Evolutionary conservation across 2,113 vertebrate genomes (phyloP), one percentile per base, ranked within the genome.

Genomic region (Sorex fumeus): DNA sequence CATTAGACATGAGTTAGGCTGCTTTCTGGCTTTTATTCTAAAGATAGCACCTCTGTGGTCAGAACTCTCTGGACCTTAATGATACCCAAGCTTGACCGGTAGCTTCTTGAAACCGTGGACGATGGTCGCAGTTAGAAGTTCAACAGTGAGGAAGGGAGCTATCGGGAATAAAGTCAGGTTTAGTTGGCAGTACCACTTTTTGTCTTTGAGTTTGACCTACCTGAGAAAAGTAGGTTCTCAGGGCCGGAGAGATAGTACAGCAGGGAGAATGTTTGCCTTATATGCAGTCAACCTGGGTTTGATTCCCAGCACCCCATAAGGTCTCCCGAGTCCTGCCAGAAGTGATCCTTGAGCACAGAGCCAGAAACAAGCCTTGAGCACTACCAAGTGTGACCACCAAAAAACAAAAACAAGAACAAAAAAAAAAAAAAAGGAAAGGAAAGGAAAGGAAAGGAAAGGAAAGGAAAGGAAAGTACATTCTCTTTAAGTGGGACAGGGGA

Each of bases 61-160:
- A 79, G 75, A 72, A n/a, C 64, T 87, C 79, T 90, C 36, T 75
- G 36, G 69, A 87, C 66, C 21, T 36, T 62, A 88, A 50, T n/a
- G 71, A 13, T 47, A 91, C 40, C 11, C 36, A 11, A 23, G 70
- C 84, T 86, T 77, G 88, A 88, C 27, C 47, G 25, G 94, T 13
- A 32, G 66, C 69, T 89, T 32, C 27, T 19, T 79, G 15, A 71
- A 88, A 80, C 21, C 25, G 87, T 9, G 19, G 12, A 10, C 76
- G 88, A 64, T 82, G 87, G 92, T 79, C 96, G 86, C 69, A 84
- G 25, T 16, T 80, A 84, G 84, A 88, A 71, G 45, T 88, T 94
- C 64, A 94, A 67, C 43, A 86, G 76, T 90, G 76, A 76, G 19
- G 57, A 66, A 76, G 28, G 64, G 74, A 12, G 19, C 80, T 79